Evolutionary conservation across 2,888 invertebrate species (phyloP).

Genomic region (Drosophila affinis): DNA sequence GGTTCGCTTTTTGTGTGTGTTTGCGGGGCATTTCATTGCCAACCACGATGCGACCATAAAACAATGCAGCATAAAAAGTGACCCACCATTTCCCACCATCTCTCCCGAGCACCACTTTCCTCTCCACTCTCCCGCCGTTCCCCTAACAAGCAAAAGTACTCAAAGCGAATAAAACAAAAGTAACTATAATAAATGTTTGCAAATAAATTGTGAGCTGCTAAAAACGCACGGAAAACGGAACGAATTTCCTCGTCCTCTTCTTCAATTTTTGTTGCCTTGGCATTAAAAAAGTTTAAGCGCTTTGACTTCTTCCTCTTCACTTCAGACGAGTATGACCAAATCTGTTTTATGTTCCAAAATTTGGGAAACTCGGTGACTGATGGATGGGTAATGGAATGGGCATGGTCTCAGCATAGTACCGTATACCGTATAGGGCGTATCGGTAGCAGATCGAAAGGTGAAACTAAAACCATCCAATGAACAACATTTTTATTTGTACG

Average conservation of each 20-base stretch:
- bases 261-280: conserved; percentile 50
- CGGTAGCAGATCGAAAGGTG: not conserved
- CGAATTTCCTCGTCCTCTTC: conserved; percentile 13
- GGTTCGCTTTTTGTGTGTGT: conserved; percentile 40
- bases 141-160: conserved; percentile 67
- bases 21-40: conserved; percentile 43
- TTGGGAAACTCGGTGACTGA: conserved; percentile 72
- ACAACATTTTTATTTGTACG: not conserved
- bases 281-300: conserved; percentile 70
- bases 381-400: not conserved
- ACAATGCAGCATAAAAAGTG: conserved; percentile 74
- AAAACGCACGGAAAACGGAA: conserved; percentile 25
- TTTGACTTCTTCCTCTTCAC: conserved; percentile 50
- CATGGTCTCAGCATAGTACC: not conserved
- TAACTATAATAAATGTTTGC: conserved; percentile 79
- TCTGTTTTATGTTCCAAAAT: conserved; percentile 74
- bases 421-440: too few relatives aligned
- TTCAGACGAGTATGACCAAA: conserved; percentile 54
- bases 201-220: conserved; percentile 75
- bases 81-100: not conserved
- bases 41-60: conserved; percentile 65
- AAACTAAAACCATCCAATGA: not conserved
- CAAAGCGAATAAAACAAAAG: conserved; percentile 72
- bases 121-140: not conserved
- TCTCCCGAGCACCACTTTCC: conserved; percentile 3